Conservation (phyloP, 2,888 invertebrate genomes). For the Himalopsyche anomala region DNA sequence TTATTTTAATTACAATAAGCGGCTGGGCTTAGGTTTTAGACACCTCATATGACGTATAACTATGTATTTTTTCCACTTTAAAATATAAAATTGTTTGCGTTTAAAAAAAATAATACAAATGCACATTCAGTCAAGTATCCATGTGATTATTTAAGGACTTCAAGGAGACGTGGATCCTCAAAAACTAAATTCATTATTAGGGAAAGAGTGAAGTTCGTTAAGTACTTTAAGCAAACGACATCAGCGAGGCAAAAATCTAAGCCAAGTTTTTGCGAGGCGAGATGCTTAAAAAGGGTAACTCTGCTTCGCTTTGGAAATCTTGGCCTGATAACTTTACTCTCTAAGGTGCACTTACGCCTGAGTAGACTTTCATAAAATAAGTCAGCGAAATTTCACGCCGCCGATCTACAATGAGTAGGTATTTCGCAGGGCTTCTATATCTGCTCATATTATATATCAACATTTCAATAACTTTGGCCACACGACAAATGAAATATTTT, state of each 20-base stretch:
- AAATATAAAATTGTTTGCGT: too few relatives aligned
- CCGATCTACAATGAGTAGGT: not conserved
- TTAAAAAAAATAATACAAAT: too few relatives aligned
- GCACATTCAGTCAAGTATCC: too few relatives aligned
- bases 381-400: conserved; percentile 47
- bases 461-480: too few relatives aligned
- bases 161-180: not conserved
- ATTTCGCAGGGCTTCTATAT: not conserved
- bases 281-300: conserved; percentile 21
- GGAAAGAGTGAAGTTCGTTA: not conserved
- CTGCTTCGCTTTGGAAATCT: not conserved
- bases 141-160: too few relatives aligned
- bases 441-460: too few relatives aligned
- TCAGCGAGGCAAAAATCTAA: conserved; percentile 32
- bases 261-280: not conserved
- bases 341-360: conserved; percentile 52
- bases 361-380: conserved; percentile 57
- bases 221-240: conserved; percentile 25
- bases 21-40: too few relatives aligned
- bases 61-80: too few relatives aligned
- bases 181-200: conserved; percentile 19
- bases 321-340: conserved; percentile 56
- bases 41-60: too few relatives aligned
- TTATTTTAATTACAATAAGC: too few relatives aligned
- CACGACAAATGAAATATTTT: too few relatives aligned